phyloP scores from a whole-genome alignment of 2,113 vertebrate species.

The Corythaeola cristata region DNA sequence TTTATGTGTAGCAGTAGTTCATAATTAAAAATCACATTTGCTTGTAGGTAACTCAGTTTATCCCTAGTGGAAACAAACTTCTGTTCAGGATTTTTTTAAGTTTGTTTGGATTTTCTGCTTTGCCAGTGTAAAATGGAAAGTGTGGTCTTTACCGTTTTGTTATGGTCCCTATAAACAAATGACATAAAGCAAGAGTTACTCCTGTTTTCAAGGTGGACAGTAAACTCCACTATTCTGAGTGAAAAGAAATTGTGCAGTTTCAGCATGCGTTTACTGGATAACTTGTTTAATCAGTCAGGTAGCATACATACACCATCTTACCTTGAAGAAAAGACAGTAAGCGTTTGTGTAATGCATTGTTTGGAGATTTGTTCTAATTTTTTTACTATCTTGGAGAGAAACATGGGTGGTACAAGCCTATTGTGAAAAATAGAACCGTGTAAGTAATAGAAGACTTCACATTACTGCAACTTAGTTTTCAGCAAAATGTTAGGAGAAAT shows the following conservation, averaged over 20 bases:
- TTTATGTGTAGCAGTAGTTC: not conserved
- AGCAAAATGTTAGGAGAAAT: no score
- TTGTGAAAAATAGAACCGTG: no score
- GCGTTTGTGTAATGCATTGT: not conserved
- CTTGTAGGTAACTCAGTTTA: not conserved
- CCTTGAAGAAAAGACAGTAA: not conserved
- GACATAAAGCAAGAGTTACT: not conserved
- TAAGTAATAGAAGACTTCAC: no score
- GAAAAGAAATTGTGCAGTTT: not conserved
- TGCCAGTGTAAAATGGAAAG: not conserved
- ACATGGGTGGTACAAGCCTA: no score
- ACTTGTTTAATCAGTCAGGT: not conserved
- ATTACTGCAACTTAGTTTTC: no score
- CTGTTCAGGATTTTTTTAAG: not conserved
- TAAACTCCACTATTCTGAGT: not conserved
- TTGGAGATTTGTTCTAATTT: not conserved
- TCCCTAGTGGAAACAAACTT: not conserved
- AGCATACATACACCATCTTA: not conserved
- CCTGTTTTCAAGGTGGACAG: not conserved
- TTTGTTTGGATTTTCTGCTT: not conserved
- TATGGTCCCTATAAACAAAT: not conserved
- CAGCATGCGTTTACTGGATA: not conserved
- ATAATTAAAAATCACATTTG: not conserved
- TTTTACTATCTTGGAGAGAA: no score
- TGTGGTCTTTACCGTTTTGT: not conserved